phyloP scores from a whole-genome alignment of 2,797 vertebrate species.

The Morelia viridis region DNA sequence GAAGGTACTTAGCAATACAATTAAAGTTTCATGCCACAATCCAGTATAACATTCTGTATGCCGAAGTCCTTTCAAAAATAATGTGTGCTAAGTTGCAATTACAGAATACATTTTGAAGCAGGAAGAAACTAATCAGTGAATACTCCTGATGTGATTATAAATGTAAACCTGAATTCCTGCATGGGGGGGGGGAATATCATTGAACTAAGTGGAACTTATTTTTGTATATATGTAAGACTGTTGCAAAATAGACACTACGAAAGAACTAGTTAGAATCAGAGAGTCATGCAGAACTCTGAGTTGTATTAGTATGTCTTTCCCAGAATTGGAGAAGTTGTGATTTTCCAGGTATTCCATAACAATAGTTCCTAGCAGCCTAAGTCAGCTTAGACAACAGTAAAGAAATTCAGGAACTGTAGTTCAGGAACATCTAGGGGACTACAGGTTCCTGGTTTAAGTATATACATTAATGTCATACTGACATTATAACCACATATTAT shows the following conservation, averaged over 20 bases:
- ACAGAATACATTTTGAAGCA: slow-evolving; percentile 31
- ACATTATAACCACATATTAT: neutral
- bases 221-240: neutral
- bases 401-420: too few species aligned
- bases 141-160: neutral
- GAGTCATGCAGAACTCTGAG: neutral
- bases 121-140: neutral
- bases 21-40: slow-evolving; percentile 38
- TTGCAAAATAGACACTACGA: too few species aligned
- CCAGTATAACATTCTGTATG: neutral
- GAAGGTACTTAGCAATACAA: slow-evolving; percentile 35
- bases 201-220: neutral
- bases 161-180: neutral
- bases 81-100: neutral
- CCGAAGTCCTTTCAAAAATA: neutral
- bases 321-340: too few species aligned
- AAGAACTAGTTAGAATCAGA: neutral
- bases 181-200: too few species aligned
- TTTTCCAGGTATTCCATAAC: too few species aligned
- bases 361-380: too few species aligned
- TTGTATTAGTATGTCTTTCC: neutral
- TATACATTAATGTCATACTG: neutral
- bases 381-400: too few species aligned
- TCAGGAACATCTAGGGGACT: neutral
- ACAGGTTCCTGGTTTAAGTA: neutral